A percentile compares a stretch with the other conserved stretches of the same genome.
These are phyloP conservation scores for Brenthis daphne DNA, from an alignment of 2,888 invertebrate genomes.

Conservation along the genomic window DNA sequence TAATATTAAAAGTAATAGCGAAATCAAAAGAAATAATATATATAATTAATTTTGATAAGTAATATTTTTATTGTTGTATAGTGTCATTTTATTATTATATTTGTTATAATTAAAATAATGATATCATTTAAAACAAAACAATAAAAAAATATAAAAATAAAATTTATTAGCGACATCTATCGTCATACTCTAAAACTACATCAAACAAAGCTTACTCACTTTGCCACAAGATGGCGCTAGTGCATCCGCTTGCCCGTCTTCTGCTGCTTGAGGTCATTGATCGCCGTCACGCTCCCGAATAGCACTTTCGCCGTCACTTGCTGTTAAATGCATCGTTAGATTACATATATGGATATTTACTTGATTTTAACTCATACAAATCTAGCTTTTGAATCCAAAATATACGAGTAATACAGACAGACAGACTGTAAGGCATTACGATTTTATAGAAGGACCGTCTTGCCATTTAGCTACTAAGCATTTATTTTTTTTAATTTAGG, in stretches of 20 bases:
- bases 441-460: too few species aligned
- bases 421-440: too few species aligned
- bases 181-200: neutral
- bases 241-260: conserved; percentile 84
- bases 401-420: too few species aligned
- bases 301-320: conserved; percentile 89
- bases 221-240: conserved; percentile 64
- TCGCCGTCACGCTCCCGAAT: conserved; percentile 87
- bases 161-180: conserved; percentile 42
- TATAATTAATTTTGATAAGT: too few species aligned
- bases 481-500: too few species aligned
- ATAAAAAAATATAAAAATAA: neutral
- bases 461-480: too few species aligned
- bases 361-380: neutral
- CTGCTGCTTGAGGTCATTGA: conserved; percentile 88
- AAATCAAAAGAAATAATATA: neutral
- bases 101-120: neutral
- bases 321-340: conserved; percentile 50
- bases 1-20: neutral
- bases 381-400: neutral
- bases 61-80: too few species aligned
- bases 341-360: conserved; percentile 17
- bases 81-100: too few species aligned
- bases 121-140: neutral
- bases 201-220: conserved; percentile 43